Base-by-base conservation (phyloP, 2,797 vertebrate species). In the Nothura maculosa region DNA sequence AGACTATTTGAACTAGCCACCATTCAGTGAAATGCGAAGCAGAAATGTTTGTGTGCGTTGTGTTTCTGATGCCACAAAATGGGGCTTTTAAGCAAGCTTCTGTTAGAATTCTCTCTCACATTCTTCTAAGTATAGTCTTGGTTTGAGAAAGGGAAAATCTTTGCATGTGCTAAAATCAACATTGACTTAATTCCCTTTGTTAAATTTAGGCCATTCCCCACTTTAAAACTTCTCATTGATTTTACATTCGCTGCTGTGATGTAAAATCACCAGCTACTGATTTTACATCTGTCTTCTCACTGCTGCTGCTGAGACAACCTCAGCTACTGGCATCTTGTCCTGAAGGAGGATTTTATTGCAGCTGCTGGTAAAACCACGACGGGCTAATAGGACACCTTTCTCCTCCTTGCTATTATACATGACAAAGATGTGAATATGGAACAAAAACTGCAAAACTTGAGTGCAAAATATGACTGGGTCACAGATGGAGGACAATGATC, bases 141-240 rank as follows among this genome's bases (percentile, higher is more conserved):
- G 27, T 25, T 19, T n/a, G 32, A 61, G 32, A 67, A 32, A 62
- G 20, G n/a, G 40, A 90, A 79, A 92, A 54, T 7, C 45, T 76
- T 84, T 61, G 30, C 10, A 50, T 76, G 87, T 67, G 22, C 87
- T 89, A 86, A 87, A 92, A 89, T 64, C 91, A 91, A 92, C 50
- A 69, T 27, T 90, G 89, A 84, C 60, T 92, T 95, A 76, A 91
- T 91, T 85, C 89, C 68, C 80, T 81, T 74, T 86, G 70, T 93
- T 96, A 93, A 93, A 93, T 95, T 90, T 92, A 92, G 52, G 16
- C 70, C 43, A 40, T 91, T 89, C 70, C 5, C 77, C 52, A 73
- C 70, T 93, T 94, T 94, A 94, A 95, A 96, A 95, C 78, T 96
- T 94, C 90, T 88, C 81, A 92, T 77, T 91, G 94, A 92, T 96